Percentiles rank a stretch among this genome's conserved stretches.
These are phyloP conservation scores for Pipra filicauda DNA, from an alignment of 2,113 vertebrate species.

Conservation along the genomic window DNA sequence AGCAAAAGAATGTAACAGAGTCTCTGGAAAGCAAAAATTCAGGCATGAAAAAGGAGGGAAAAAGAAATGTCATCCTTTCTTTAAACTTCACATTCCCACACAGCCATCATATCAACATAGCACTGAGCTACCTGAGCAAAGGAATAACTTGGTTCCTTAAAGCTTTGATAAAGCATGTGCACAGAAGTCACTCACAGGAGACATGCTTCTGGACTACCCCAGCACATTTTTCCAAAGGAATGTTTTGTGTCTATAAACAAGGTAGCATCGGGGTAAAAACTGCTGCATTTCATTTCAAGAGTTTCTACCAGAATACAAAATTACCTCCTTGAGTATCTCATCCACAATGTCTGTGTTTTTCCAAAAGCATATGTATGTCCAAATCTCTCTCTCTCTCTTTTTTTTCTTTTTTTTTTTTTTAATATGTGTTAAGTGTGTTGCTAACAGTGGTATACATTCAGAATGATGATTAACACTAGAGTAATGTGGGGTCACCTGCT, in stretches of 20 bases:
- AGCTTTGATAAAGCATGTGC: neutral
- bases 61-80: neutral
- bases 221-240: neutral
- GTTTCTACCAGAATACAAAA: neutral
- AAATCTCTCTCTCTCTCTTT: neutral
- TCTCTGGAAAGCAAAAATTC: neutral
- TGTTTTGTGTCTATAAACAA: neutral
- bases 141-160: neutral
- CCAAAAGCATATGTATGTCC: neutral
- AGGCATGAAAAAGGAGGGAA: neutral
- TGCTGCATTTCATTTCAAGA: neutral
- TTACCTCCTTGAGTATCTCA: neutral
- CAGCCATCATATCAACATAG: neutral
- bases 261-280: neutral
- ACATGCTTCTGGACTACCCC: neutral
- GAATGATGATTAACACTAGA: neutral
- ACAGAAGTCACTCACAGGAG: neutral
- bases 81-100: neutral
- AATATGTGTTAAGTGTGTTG: neutral
- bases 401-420: neutral
- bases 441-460: neutral
- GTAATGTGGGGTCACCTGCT: neutral
- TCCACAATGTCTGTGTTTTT: constrained; percentile 28
- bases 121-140: neutral
- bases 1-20: neutral